Evolutionary conservation across 2,888 invertebrate species (phyloP).

Genomic region (Drepanosiphum platanoidis): DNA sequence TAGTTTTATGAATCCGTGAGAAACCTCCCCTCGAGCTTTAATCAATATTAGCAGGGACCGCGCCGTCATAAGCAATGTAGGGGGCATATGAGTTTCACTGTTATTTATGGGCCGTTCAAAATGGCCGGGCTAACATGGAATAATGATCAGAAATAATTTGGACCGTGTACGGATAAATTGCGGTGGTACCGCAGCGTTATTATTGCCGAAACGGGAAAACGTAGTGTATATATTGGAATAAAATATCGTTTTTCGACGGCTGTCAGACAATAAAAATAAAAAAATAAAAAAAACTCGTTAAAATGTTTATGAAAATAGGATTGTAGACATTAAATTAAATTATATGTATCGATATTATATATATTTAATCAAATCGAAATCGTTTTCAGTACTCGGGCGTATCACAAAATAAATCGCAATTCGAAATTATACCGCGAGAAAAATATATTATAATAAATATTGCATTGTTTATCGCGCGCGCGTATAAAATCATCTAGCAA

Average conservation of each 20-base stretch:
- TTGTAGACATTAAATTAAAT: too few species aligned
- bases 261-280: neutral
- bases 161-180: constrained; percentile 3
- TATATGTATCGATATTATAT: too few species aligned
- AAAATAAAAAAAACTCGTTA: neutral
- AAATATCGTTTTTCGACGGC: neutral
- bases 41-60: constrained; percentile 48
- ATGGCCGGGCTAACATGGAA: constrained; percentile 45
- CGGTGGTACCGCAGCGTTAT: neutral
- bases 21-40: constrained; percentile 55
- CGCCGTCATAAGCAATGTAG: neutral
- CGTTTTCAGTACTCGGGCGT: too few species aligned
- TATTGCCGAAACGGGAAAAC: neutral
- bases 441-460: too few species aligned
- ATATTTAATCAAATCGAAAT: too few species aligned
- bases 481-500: too few species aligned
- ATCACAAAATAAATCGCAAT: too few species aligned
- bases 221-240: neutral
- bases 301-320: neutral
- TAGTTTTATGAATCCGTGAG: constrained; percentile 39
- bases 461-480: too few species aligned
- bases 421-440: too few species aligned
- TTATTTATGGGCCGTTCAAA: constrained; percentile 59
- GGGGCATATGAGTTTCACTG: constrained; percentile 15
- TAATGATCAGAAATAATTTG: constrained; percentile 35